Evolutionary conservation across 1,140 invertebrate genomes (phyloP).

Genomic region (Campodea augens): DNA sequence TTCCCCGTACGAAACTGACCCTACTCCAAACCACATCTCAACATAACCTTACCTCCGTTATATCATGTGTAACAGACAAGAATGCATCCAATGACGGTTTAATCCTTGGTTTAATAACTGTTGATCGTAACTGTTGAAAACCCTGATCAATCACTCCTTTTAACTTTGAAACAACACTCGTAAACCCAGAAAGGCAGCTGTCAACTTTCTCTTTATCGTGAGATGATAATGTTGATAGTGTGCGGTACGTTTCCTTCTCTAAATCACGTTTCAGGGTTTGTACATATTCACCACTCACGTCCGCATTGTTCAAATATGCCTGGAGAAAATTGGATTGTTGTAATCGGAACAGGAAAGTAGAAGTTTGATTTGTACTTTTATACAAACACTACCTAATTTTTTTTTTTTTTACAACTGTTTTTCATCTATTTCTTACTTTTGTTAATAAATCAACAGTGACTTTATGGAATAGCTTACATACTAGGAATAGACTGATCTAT

Average conservation of each 20-base stretch:
- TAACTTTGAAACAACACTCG: slow-evolving; percentile 47
- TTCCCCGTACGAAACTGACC: not conserved
- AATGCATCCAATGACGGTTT: slow-evolving; percentile 74
- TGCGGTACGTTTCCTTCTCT: slow-evolving; percentile 41
- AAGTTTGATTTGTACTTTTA: not conserved
- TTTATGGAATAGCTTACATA: no score
- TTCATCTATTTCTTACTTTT: no score
- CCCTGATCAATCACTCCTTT: slow-evolving; percentile 65
- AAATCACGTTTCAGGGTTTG: slow-evolving; percentile 55
- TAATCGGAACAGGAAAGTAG: slow-evolving; percentile 3
- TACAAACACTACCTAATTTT: not conserved
- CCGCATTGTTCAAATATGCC: slow-evolving; percentile 85
- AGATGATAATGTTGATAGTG: slow-evolving; percentile 35
- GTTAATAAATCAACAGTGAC: no score
- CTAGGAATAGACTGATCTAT: no score
- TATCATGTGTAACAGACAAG: slow-evolving; percentile 50
- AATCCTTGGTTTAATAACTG: slow-evolving; percentile 67
- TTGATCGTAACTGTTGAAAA: slow-evolving; percentile 57
- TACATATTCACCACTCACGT: slow-evolving; percentile 75
- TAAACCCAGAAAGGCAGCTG: slow-evolving; percentile 55
- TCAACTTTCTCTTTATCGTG: slow-evolving; percentile 51
- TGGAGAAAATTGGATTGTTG: no score
- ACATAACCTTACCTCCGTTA: slow-evolving; percentile 58
- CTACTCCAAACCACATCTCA: not conserved
- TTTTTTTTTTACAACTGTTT: no score